Base-by-base conservation (phyloP, 2,113 vertebrate genomes). In the Urocolius indicus region DNA sequence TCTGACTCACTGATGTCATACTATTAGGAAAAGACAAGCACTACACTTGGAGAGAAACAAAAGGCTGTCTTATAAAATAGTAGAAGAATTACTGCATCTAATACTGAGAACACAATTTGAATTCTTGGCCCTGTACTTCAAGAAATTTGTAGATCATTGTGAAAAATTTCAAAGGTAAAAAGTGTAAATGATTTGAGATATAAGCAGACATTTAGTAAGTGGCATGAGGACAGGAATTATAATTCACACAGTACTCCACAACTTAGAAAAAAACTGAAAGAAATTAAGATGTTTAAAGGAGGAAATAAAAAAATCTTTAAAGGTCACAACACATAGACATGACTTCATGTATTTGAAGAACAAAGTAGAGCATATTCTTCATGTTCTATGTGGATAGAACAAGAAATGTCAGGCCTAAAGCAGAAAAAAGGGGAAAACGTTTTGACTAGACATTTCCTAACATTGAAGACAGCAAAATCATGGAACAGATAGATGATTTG, bases 391-490 rank as follows among this genome's bases (percentile, higher is more conserved):
- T 17, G 6, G 16, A 11, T 15, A 30, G 17, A 62, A 21, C 12
- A 85, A 75, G 52, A 90, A 71, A 54, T n/a, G 9, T 10, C 18
- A 79, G 29, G 20, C 8, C 30, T 88, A 17, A 75, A 46, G n/a
- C 7, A 27, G 43, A n/a, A 54, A 62, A 67, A 30, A 2, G 3
- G 4, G 1, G 10, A 1, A 2, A 2, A 65, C 58, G 38, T 7
- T 5, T 32, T 10, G 23, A 27, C 29, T 26, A 41, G 54, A 65
- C 4, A 65, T 36, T 48, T 61, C 26, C 16, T 66, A 61, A 83
- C 23, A 79, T 23, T 58, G 67, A 51, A 71, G 8, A 36, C 5
- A 49, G 9, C 27, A 41, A 71, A 89, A 21, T 11, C 9, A 16
- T 45, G 14, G 36, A 84, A 26, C 3, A 73, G 46, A 38, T 43